phyloP scores from a whole-genome alignment of 2,113 vertebrate species.

The Willisornis vidua region DNA sequence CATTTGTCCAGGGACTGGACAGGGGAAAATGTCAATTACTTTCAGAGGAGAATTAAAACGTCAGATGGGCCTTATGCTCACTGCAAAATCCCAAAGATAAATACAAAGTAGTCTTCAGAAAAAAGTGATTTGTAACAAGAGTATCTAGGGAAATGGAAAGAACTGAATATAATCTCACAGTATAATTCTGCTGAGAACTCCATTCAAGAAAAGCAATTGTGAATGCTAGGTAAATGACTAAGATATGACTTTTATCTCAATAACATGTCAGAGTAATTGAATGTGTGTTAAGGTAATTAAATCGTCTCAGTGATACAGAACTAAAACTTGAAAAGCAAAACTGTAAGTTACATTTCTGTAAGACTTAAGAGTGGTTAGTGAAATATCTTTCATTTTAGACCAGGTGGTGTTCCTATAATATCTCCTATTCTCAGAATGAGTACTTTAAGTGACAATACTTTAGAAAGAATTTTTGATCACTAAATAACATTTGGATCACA shows the following conservation, averaged over 20 bases:
- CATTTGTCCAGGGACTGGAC: neutral
- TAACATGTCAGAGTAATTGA: neutral
- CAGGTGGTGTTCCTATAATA: neutral
- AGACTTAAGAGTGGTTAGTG: neutral
- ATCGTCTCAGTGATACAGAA: neutral
- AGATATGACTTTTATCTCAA: neutral
- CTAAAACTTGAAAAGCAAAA: neutral
- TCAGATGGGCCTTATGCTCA: neutral
- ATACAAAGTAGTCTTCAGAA: neutral
- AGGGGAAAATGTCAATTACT: neutral
- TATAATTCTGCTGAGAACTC: neutral
- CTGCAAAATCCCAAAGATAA: neutral
- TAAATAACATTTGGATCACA: neutral
- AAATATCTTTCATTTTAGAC: neutral
- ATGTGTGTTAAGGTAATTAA: neutral
- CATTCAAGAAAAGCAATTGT: neutral
- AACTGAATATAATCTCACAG: neutral
- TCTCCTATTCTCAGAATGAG: neutral
- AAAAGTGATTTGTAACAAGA: neutral
- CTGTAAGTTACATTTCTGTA: neutral
- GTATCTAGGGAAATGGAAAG: neutral
- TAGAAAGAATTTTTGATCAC: neutral
- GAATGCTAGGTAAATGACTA: neutral
- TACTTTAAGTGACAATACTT: neutral
- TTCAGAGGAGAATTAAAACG: neutral